Evolutionary conservation across 2,113 vertebrate species (phyloP), one percentile per base, ranked within the genome.

Genomic region (Notarius lentiginosus): DNA sequence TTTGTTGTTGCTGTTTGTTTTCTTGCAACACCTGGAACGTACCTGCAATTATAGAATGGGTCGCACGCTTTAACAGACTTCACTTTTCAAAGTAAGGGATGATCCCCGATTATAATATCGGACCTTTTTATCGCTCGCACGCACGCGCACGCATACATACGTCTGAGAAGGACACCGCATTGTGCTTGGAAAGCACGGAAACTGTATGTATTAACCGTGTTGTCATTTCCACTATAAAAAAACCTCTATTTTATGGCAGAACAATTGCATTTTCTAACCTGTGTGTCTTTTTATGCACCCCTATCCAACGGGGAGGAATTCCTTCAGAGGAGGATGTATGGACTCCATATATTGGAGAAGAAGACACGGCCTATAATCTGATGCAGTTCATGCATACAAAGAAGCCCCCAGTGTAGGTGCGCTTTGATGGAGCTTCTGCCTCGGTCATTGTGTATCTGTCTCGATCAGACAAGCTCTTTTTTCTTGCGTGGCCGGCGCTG

Each of bases 181-280:
- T 56, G 83, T 84, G 53, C 68, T 47, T 34, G 20, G 18, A 83
- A 55, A 68, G n/a, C 49, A 30, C 15, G 14, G 18, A 34, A 24
- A 70, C n/a, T 30, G 63, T 55, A 30, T 30, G 61, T 55, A 70
- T 70, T 56, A 89, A 92, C 90, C 90, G 89, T 92, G 91, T 88
- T 9, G 72, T 90, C 89, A 92, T 91, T 84, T 87, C 75, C 89
- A 86, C 60, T 91, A 87, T 86, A 89, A 91, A 92, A 41, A 53
- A 47, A 4, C 34, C 10, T 77, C 72, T 27, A 51, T 93, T 89
- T 87, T 87, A 93, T 88, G 87, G 91, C 91, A 51, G 93, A 92
- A 93, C 92, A 91, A 92, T 92, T 93, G 91, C 87, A 89, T 94
- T 94, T 93, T 92, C 90, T 88, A 92, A 90, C 90, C 89, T 91